Evolutionary conservation across 2,113 vertebrate genomes (phyloP), one percentile per base, ranked within the genome.

Genomic region (Epinephelus lanceolatus): DNA sequence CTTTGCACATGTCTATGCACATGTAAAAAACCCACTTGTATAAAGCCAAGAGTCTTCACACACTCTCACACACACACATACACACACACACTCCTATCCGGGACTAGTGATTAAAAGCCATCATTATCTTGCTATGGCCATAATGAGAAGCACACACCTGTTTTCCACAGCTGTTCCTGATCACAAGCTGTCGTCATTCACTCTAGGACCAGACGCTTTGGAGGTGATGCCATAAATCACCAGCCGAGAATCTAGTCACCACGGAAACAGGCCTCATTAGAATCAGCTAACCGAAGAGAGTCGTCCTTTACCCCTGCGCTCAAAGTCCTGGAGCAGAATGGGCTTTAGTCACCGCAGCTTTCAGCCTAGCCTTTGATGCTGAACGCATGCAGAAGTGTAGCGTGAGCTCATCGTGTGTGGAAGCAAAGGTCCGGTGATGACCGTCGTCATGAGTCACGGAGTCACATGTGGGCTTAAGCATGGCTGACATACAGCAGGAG

Each of bases 121-220:
- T 93, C 86, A 79, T 88, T 90, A 86, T 80, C 75, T 69, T 40
- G 11, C 83, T 77, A 21, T 52, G 77, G 81, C 71, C 18, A 0
- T 87, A 93, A 90, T 88, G 90, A 90, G 90, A 87, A 86, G 67
- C 89, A 57, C 91, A 91, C 94, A 94, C 94, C 93, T 94, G 93
- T 92, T 92, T 84, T 70, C 68, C 73, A 67, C 94, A 91, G 86
- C 92, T 93, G 92, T 75, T 92, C 77, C 57, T 25, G 5, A 73
- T 86, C 89, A 84, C 93, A 87, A 92, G 89, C 91, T 84, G 86
- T 61, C 72, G 62, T 83, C 87, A 86, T 92, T 89, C 71, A 81
- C 86, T 88, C 79, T 66, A 37, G 52, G 65, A 79, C 84, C 83
- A 83, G 80, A 69, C 69, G 73, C 72, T 89, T 74, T 71, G 74